A percentile compares a stretch with the other conserved stretches of the same genome.
Evolutionary conservation across 2,113 vertebrate species (phyloP).

Genomic region (Antechinus flavipes): DNA sequence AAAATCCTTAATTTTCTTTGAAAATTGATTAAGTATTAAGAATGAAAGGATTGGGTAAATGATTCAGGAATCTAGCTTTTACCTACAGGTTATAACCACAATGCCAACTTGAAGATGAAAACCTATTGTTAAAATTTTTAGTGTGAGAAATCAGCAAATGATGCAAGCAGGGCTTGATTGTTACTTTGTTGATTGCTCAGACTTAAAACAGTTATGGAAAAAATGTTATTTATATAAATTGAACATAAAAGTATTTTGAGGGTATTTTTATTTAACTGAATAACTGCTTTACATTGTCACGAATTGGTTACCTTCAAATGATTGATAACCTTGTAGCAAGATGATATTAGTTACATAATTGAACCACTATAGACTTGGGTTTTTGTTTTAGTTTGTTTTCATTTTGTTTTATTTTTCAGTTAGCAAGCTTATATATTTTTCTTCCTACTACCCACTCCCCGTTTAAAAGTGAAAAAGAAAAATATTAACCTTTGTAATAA

Average conservation of each 20-base stretch:
- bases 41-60: slow-evolving; percentile 7
- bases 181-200: background rate
- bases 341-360: slow-evolving; percentile 54
- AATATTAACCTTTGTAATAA: background rate
- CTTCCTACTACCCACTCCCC: background rate
- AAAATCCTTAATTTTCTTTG: background rate
- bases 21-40: slow-evolving; percentile 8
- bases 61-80: background rate
- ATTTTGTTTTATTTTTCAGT: background rate
- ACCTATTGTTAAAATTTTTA: background rate
- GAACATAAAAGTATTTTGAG: background rate
- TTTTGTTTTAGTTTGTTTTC: slow-evolving; percentile 45
- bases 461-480: background rate
- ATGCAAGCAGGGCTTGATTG: background rate
- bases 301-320: slow-evolving; percentile 47
- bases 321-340: slow-evolving; percentile 66
- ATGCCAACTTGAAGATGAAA: background rate
- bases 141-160: background rate
- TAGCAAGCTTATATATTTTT: background rate
- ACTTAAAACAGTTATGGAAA: background rate
- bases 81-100: background rate
- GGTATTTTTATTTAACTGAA: slow-evolving; percentile 34
- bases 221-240: background rate
- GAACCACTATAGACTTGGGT: slow-evolving; percentile 25
- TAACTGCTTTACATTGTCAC: slow-evolving; percentile 27